phyloP scores from a whole-genome alignment of 1,140 invertebrate genomes.

The Globodera ellingtonae region DNA sequence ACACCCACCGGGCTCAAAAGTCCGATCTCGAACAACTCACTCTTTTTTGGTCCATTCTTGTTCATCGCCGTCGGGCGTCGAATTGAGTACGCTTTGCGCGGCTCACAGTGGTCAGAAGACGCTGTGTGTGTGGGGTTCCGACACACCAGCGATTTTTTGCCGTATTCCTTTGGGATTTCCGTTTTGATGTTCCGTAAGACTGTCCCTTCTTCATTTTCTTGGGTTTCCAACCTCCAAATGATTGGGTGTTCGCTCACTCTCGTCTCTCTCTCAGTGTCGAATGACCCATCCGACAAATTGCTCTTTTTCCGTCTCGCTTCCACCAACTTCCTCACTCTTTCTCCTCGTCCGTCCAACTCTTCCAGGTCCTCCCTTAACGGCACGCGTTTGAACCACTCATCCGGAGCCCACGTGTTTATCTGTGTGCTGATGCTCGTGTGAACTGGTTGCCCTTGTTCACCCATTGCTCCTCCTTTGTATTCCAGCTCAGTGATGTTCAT shows the following conservation, averaged over 20 bases:
- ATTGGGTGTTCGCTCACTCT: background rate
- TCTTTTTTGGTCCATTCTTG: background rate
- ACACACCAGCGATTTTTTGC: background rate
- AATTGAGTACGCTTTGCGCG: background rate
- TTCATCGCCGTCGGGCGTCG: background rate
- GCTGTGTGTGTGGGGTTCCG: background rate
- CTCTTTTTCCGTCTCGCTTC: background rate
- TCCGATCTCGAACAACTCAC: background rate
- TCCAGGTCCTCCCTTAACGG: slow-evolving; percentile 9
- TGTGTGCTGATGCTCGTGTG: slow-evolving; percentile 20
- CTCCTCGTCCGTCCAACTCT: background rate
- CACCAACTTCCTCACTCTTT: background rate
- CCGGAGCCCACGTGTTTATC: slow-evolving; percentile 13
- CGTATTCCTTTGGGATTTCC: no score
- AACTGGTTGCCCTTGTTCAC: slow-evolving; percentile 6
- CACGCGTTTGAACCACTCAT: slow-evolving; percentile 19
- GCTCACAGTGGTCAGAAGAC: background rate
- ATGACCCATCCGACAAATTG: background rate
- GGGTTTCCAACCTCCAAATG: background rate
- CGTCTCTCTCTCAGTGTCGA: background rate
- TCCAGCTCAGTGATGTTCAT: slow-evolving; percentile 30
- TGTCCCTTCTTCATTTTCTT: background rate
- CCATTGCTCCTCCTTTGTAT: slow-evolving; percentile 14
- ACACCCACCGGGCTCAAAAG: no score
- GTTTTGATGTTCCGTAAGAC: background rate